Evolutionary conservation across 2,113 vertebrate species (phyloP).

Genomic region (Rattus rattus): DNA sequence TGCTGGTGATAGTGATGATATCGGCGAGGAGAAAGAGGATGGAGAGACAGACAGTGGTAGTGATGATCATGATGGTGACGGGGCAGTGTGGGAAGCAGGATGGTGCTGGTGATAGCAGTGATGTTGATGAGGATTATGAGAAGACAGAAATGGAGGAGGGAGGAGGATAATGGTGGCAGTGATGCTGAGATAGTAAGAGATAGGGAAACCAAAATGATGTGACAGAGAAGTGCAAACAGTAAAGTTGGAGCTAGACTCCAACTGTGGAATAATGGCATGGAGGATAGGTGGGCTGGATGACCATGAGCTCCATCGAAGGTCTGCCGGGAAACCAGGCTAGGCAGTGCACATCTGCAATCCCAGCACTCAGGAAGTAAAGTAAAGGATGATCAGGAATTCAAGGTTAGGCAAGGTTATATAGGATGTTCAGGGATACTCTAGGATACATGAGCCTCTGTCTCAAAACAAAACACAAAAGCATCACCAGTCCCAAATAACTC

Average conservation of each 20-base stretch:
- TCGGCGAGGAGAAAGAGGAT: neutral
- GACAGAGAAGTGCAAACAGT: neutral
- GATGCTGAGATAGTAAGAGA: neutral
- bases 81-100: neutral
- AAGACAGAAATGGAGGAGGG: no score
- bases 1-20: no score
- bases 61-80: neutral
- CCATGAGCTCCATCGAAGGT: neutral
- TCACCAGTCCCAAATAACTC: neutral
- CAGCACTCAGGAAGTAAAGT: neutral
- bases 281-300: neutral
- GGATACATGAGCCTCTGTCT: neutral
- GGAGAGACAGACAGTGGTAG: neutral
- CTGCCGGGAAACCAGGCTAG: neutral
- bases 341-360: no score
- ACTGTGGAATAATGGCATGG: neutral
- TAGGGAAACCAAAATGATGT: neutral
- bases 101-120: neutral
- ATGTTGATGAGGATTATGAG: neutral
- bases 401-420: neutral
- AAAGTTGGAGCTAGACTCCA: neutral
- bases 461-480: neutral
- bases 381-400: neutral
- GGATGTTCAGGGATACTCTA: neutral
- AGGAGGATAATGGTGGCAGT: accelerated